These are phyloP conservation scores for Nasonia oneida DNA, from an alignment of 2,888 invertebrate species.

Conservation along the genomic window DNA sequence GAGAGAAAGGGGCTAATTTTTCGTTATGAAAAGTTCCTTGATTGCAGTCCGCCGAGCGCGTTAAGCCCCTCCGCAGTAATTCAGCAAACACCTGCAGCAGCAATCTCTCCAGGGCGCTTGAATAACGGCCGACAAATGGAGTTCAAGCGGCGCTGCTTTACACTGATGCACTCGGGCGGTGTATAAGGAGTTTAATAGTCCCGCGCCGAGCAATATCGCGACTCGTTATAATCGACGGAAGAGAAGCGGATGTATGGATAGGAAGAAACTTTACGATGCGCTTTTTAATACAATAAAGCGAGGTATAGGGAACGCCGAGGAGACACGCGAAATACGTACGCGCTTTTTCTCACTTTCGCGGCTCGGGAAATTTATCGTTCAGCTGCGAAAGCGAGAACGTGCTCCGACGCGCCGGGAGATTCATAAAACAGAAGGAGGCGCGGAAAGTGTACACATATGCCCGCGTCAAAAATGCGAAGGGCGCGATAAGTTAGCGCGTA, in stretches of 20 bases:
- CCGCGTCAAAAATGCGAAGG: constrained; percentile 50
- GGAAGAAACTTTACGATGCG: constrained; percentile 43
- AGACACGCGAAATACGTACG: constrained; percentile 50
- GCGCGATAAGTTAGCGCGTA: constrained; percentile 50
- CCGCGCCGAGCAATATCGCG: background rate
- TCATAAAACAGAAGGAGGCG: constrained; percentile 35
- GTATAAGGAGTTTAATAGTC: constrained; percentile 7
- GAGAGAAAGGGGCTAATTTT: constrained; percentile 37
- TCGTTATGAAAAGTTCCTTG: constrained; percentile 53
- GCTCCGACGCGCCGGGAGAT: constrained; percentile 40
- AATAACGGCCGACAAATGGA: constrained; percentile 46
- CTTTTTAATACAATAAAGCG: constrained; percentile 52
- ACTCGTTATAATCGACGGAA: background rate
- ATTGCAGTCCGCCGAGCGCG: background rate
- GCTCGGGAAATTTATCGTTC: constrained; percentile 53
- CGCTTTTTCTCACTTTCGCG: constrained; percentile 20
- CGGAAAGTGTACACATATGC: background rate
- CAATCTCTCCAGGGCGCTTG: background rate
- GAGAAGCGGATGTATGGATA: background rate
- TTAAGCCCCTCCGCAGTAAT: background rate
- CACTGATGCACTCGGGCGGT: background rate
- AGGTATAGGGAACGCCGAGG: background rate
- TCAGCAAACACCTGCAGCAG: constrained; percentile 42
- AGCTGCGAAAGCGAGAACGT: constrained; percentile 58
- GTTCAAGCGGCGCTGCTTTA: constrained; percentile 29